Evolutionary conservation across 2,888 invertebrate species (phyloP), one percentile per base, ranked within the genome.

Genomic region (Gymnocheta viridis): DNA sequence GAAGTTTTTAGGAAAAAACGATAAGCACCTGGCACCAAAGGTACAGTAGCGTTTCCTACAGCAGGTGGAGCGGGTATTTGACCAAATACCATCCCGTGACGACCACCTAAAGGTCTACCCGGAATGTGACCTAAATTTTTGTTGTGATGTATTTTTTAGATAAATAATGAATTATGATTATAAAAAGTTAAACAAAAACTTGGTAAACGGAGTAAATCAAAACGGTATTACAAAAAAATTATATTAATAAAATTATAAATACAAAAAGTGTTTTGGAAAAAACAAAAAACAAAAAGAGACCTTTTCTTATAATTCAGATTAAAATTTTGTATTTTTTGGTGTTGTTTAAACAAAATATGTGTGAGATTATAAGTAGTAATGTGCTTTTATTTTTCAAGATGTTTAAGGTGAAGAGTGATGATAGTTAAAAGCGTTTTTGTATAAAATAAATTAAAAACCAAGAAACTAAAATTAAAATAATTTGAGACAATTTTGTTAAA

Each of bases 31-130:
- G 93, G 93, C 91, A 93, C 92, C 91, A 93, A 91, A 91, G 92
- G 92, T 91, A 92, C 91, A 89, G 92, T 90, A 90, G 91, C 89
- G 89, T 91, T 91, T 90, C 92, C 92, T 91, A 91, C 90, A 88
- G 90, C 91, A 89, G 91, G 89, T 91, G 91, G 93, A 91, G 91
- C 93, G 92, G 93, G 93, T 90, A 92, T 91, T 92, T 92, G 92
- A 91, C 92, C 94, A 93, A 94, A 94, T 91, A 94, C 94, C 94
- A 94, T 94, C 92, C 94, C 94, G 92, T 94, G 94, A 91, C 94
- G 93, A 93, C 94, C 94, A 90, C 94, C 94, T 92, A 93, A 93
- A 92, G 94, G 94, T 92, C 94, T 93, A 92, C 94, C 94, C 91
- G 94, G 94, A 93, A 94, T 92, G 91, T 94, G 93, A 93, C 94